Evolutionary conservation across 2,113 vertebrate genomes (phyloP).

Genomic region (Alaudala cheleensis): DNA sequence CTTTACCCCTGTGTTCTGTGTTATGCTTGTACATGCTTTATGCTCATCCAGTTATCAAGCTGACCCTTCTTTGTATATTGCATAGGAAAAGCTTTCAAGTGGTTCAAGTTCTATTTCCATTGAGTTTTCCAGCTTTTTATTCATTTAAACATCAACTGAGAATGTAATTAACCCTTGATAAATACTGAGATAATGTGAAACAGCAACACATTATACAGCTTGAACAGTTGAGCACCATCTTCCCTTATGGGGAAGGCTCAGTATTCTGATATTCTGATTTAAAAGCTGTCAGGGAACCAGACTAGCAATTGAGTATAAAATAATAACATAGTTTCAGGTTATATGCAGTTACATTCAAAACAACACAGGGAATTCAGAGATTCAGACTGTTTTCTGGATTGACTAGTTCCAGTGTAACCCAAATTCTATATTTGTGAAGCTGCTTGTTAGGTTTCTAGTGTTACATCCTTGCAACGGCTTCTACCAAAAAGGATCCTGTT

Average conservation of each 20-base stretch:
- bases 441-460: background rate
- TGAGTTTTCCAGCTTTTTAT: background rate
- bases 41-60: background rate
- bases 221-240: background rate
- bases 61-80: background rate
- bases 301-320: background rate
- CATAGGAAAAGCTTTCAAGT: background rate
- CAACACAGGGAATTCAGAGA: background rate
- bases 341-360: background rate
- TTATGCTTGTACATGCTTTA: background rate
- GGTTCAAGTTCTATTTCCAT: background rate
- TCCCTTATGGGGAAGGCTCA: background rate
- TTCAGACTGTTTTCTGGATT: background rate
- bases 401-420: background rate
- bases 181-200: background rate
- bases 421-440: background rate
- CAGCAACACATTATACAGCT: background rate
- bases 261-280: background rate
- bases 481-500: background rate
- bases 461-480: background rate
- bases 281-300: background rate
- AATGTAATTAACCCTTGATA: background rate
- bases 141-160: background rate
- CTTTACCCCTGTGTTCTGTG: background rate
- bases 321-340: background rate